phyloP scores from a whole-genome alignment of 2,113 vertebrate genomes.

The Lucifuga dentata region DNA sequence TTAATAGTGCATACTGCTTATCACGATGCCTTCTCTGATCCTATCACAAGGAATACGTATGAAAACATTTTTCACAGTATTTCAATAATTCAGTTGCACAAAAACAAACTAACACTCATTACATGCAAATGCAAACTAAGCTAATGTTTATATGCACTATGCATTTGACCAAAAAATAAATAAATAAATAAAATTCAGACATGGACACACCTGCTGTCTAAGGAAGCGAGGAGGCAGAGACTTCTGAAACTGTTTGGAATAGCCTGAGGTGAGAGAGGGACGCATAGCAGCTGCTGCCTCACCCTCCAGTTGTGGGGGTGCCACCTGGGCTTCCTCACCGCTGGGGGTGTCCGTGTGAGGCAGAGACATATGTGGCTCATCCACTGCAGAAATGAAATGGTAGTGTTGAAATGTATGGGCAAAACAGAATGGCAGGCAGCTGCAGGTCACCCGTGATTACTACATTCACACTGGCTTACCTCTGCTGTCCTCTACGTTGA shows the following conservation, averaged over 20 bases:
- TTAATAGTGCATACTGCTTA: background rate
- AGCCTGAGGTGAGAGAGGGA: constrained; percentile 91
- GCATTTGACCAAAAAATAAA: too few relatives aligned
- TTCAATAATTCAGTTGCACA: too few relatives aligned
- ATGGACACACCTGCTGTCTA: constrained; percentile 89
- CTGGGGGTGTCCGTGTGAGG: constrained; percentile 74
- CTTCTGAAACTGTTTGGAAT: constrained; percentile 99
- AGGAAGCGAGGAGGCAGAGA: constrained; percentile 97
- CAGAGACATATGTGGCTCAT: constrained; percentile 76
- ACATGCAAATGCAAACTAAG: too few relatives aligned
- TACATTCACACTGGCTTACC: too few relatives aligned
- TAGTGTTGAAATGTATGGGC: background rate
- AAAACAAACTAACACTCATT: too few relatives aligned
- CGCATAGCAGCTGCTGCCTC: constrained; percentile 90
- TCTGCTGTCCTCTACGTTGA: constrained; percentile 76
- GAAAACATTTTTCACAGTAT: too few relatives aligned
- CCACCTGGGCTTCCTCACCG: constrained; percentile 72
- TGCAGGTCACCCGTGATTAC: too few relatives aligned
- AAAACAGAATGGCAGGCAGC: background rate
- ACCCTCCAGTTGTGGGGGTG: constrained; percentile 85
- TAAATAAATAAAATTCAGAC: too few relatives aligned
- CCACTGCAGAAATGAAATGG: constrained; percentile 57
- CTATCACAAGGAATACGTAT: too few relatives aligned
- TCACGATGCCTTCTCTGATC: too few relatives aligned
- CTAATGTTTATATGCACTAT: too few relatives aligned